Conservation (phyloP, 2,888 invertebrate species). For the Drosophila fulvimacula region DNA sequence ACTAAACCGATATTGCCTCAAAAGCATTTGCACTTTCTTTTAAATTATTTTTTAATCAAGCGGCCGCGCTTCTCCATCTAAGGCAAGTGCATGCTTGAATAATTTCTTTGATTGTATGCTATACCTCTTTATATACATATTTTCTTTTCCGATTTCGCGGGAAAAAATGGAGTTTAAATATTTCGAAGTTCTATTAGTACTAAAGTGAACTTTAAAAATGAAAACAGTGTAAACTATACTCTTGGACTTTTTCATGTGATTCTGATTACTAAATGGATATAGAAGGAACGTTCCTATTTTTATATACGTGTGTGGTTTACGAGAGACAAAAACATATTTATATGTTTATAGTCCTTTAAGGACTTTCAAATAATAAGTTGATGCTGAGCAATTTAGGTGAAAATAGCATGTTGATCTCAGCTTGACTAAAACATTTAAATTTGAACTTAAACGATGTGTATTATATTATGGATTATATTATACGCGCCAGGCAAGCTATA, state of each 20-base stretch:
- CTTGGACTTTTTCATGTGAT: not conserved
- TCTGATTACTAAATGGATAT: too few relatives aligned
- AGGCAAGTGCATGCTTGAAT: constrained; percentile 4
- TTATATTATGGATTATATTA: not conserved
- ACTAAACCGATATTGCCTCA: not conserved
- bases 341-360: not conserved
- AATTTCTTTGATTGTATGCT: not conserved
- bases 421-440: not conserved
- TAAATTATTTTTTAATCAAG: not conserved
- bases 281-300: too few relatives aligned
- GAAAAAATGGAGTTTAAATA: not conserved
- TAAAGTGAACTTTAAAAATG: not conserved
- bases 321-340: too few relatives aligned
- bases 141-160: not conserved
- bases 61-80: not conserved
- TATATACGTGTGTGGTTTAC: too few relatives aligned
- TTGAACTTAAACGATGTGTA: not conserved
- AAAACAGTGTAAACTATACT: not conserved
- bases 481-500: not conserved
- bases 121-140: not conserved
- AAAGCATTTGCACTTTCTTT: constrained; percentile 26
- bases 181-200: not conserved
- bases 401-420: not conserved
- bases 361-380: not conserved
- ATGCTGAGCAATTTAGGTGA: not conserved